Evolutionary conservation across 2,888 invertebrate genomes (phyloP), one percentile per base, ranked within the genome.

Genomic region (Amphimallon solstitiale): DNA sequence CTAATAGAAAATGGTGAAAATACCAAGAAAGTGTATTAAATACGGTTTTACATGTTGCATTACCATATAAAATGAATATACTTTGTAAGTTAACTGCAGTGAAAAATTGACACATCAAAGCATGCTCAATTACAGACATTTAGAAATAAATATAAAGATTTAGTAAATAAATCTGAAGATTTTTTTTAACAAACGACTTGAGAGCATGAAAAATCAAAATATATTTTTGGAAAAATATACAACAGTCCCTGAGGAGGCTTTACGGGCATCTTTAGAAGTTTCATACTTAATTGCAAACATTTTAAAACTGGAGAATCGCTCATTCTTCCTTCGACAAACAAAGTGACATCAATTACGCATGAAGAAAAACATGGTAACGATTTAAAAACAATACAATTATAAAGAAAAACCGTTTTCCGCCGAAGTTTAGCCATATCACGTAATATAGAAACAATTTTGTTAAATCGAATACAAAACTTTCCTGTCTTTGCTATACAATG

Each of bases 391-490:
- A 45, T 59, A 59, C 59, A n/a, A 43, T 59, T 59, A 59, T 59
- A 45, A 59, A 59, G 59, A 19, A 43, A 59, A 48, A 59, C 40
- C 43, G 43, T 59, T 59, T 59, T 43, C 45, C 43, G 59, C 45
- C 59, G 19, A 59, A 59, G 12, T 59, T 59, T 15, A 45, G 59
- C 15, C 43, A 43, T 59, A 59, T 59, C 54, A 52, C 54, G 12
- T 52, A 52, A 52, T 52, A 52, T 52, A 23, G 34, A 52, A 52
- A 15, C 59, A 59, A 21, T 59, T 59, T 21, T 59, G 43, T 59
- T 59, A 59, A 59, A 59, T 59, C 59, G 43, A 59, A 59, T 59
- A 40, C 59, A 59, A 59, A 59, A 59, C 40, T 59, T 43, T 59
- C 59, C 59, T 59, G 40, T 59, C 12, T 29, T 52, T 52, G 54